A percentile compares a stretch with the other conserved stretches of the same genome.
Conservation (phyloP, 1,140 invertebrate species). For the Ceratosolen solmsi region DNA sequence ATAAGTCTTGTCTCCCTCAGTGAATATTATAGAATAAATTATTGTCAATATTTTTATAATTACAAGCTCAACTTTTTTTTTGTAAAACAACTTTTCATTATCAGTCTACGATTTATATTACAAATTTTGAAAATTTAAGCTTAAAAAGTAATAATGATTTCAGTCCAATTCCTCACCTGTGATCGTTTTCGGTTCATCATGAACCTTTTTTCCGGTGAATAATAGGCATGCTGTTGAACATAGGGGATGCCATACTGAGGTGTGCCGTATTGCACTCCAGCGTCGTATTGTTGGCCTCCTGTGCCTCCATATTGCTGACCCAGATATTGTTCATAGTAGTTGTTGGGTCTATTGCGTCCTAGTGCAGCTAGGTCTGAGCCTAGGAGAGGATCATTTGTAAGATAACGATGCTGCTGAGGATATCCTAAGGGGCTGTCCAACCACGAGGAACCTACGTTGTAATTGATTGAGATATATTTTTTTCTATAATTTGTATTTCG, state of each 20-base stretch:
- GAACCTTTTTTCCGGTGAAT: slow-evolving; percentile 64
- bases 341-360: neutral
- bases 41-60: too few relatives aligned
- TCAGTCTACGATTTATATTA: too few relatives aligned
- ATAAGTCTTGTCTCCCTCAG: too few relatives aligned
- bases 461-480: too few relatives aligned
- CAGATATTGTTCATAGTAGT: slow-evolving; percentile 62
- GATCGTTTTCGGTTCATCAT: slow-evolving; percentile 63
- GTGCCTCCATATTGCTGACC: slow-evolving; percentile 59
- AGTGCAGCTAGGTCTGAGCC: slow-evolving; percentile 52
- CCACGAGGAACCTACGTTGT: slow-evolving; percentile 53
- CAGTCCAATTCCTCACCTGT: slow-evolving; percentile 59
- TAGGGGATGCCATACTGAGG: slow-evolving; percentile 60
- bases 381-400: slow-evolving; percentile 52
- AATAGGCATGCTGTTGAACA: slow-evolving; percentile 58
- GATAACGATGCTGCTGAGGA: slow-evolving; percentile 54
- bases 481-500: neutral
- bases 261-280: slow-evolving; percentile 57
- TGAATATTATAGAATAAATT: too few relatives aligned
- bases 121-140: too few relatives aligned
- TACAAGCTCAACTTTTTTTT: too few relatives aligned
- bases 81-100: too few relatives aligned
- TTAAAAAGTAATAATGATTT: too few relatives aligned
- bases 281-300: slow-evolving; percentile 58
- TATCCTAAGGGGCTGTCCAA: slow-evolving; percentile 57